phyloP scores from a whole-genome alignment of 2,113 vertebrate species.

The Archilochus colubris region DNA sequence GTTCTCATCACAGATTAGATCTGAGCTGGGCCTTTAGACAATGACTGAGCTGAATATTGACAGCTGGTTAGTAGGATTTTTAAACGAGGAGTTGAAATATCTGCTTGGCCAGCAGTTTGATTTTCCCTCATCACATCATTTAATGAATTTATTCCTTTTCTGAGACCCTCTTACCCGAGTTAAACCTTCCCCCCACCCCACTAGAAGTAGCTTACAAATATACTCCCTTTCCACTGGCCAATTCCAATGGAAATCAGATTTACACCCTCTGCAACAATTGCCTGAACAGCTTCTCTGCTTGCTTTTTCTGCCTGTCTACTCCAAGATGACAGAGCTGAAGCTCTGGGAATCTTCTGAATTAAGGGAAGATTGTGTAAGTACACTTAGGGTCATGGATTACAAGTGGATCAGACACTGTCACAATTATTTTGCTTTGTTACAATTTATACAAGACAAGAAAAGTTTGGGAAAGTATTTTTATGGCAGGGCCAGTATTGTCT shows the following conservation, averaged over 20 bases:
- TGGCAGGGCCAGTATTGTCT: neutral
- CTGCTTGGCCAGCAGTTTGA: neutral
- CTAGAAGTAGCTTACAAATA: neutral
- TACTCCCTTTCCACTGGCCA: neutral
- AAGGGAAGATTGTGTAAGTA: neutral
- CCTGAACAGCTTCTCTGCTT: neutral
- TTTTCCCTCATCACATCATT: neutral
- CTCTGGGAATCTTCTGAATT: neutral
- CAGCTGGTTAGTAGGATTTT: neutral
- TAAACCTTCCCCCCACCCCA: neutral
- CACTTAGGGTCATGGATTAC: neutral
- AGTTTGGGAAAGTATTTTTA: neutral
- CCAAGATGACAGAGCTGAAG: neutral
- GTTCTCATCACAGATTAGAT: neutral
- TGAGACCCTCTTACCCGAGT: neutral
- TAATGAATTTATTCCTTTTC: neutral
- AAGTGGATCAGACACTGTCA: neutral
- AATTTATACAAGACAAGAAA: neutral
- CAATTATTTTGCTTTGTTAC: neutral
- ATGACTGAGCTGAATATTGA: neutral
- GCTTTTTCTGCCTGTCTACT: neutral
- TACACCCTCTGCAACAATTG: neutral
- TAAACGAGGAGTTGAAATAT: neutral
- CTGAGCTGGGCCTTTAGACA: neutral
- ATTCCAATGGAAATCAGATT: neutral